These are phyloP conservation scores for Brachionus sp. DNA, from an alignment of 1,140 invertebrate species.

Conservation along the genomic window DNA sequence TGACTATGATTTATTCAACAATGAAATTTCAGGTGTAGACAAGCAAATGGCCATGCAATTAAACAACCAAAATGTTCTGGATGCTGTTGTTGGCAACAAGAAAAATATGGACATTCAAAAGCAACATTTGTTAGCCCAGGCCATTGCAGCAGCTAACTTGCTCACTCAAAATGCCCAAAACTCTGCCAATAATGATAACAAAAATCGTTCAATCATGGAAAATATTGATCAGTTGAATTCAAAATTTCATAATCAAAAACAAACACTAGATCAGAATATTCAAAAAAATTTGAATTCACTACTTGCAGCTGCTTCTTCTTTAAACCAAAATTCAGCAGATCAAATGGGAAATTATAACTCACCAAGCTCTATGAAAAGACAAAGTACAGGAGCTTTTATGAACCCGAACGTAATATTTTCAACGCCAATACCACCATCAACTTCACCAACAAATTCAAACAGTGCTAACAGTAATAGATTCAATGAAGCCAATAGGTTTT, in stretches of 20 bases:
- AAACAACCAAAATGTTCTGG: background rate
- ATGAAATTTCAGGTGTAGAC: conserved; percentile 1
- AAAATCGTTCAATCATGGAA: background rate
- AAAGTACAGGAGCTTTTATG: conserved; percentile 7
- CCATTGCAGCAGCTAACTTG: background rate
- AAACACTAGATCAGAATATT: background rate
- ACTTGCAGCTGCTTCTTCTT: background rate
- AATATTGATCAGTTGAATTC: conserved; percentile 41
- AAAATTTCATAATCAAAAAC: conserved; percentile 21
- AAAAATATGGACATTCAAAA: conserved; percentile 16
- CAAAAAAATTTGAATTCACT: conserved; percentile 31
- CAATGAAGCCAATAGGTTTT: conserved; percentile 13
- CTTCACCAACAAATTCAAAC: background rate
- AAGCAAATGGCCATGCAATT: conserved; percentile 18
- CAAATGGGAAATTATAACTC: background rate
- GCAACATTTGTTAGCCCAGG: conserved; percentile 12
- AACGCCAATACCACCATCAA: background rate
- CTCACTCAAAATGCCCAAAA: background rate
- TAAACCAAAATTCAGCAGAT: background rate
- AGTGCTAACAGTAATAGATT: background rate
- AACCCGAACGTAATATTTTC: conserved; percentile 23
- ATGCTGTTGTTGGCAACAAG: conserved; percentile 16
- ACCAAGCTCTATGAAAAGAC: background rate
- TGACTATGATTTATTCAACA: conserved; percentile 14
- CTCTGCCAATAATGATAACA: background rate